Base-by-base conservation (phyloP, 2,113 vertebrate species). In the Zeus faber region DNA sequence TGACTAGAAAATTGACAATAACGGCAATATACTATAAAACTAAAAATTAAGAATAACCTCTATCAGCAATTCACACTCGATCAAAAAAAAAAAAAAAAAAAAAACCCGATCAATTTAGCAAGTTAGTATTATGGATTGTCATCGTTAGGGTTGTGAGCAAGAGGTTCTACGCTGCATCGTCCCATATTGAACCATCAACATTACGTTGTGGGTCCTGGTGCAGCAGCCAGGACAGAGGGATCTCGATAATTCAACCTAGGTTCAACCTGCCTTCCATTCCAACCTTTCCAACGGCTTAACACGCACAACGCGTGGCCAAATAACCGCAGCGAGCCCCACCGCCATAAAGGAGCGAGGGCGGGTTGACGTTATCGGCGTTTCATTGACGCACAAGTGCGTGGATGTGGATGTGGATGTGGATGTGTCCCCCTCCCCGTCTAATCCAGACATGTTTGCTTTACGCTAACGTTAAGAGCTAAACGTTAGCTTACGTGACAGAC, bases 381-480 rank as follows among this genome's bases (percentile, higher is more conserved):
- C 6, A 7, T 13, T 5, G 24, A 22, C 21, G 41, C n/a, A 54
- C 24, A 6, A 35, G 49, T 44, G 49, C 62, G 41, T 37, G 48
- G 49, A 58, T 22, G 22, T 6, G 44, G 16, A 46, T 48, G 54
- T 54, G 26, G 55, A 9, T 37, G 31, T 9, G 4, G 31, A 10
- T 10, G 13, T 33, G 31, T 33, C 31, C 2, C 43, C 66, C 6
- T 49, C 54, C 71, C 24, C 49, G 62, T n/a, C 69, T 82, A 85
- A 83, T 83, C 82, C 85, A 55, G 73, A 70, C 71, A 76, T 66
- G 69, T 70, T 70, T 55, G 59, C 58, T n/a, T 54, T 62, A 69
- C 27, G 80, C 85, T 83, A 81, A 70, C 50, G 79, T 77, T 78
- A 76, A 69, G 21, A 49, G 83, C 79, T 87, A 82, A n/a, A 43